A percentile compares a stretch with the other conserved stretches of the same genome.
These are phyloP conservation scores for Amphipyra berbera DNA, from an alignment of 2,888 invertebrate species.

Conservation along the genomic window DNA sequence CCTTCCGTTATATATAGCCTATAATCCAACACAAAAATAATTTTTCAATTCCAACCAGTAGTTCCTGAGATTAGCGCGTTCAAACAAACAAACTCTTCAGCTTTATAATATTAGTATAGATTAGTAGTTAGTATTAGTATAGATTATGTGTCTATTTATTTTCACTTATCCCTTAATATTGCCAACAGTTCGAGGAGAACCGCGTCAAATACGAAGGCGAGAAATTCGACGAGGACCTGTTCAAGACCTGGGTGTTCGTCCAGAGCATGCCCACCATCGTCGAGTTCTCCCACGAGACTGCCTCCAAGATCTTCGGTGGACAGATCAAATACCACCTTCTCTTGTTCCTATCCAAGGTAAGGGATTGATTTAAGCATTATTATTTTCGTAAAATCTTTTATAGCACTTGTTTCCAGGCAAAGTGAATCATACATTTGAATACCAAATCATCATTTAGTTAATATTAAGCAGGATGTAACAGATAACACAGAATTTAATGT, in stretches of 20 bases:
- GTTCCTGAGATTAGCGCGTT: too few relatives aligned
- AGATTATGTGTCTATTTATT: background rate
- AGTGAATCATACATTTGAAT: background rate
- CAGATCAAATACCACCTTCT: constrained; percentile 99
- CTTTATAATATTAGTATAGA: too few relatives aligned
- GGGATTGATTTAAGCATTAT: constrained; percentile 12
- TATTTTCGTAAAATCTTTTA: background rate
- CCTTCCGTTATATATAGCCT: too few relatives aligned
- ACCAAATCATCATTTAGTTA: background rate
- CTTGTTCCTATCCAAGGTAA: constrained; percentile 96
- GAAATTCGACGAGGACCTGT: constrained; percentile 89
- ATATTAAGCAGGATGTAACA: background rate
- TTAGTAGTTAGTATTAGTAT: too few relatives aligned
- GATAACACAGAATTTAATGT: constrained; percentile 2
- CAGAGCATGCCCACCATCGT: constrained; percentile 97
- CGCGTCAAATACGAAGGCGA: constrained; percentile 93
- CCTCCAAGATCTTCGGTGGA: constrained; percentile 99
- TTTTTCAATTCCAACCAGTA: too few relatives aligned
- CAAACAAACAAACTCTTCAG: too few relatives aligned
- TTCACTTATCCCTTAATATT: constrained; percentile 5
- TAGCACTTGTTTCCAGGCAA: background rate
- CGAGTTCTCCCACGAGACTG: constrained; percentile 99
- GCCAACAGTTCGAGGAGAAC: constrained; percentile 94
- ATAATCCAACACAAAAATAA: too few relatives aligned
- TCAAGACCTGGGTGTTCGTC: constrained; percentile 95